Conservation (phyloP, 2,797 vertebrate genomes). For the Podargus strigoides region DNA sequence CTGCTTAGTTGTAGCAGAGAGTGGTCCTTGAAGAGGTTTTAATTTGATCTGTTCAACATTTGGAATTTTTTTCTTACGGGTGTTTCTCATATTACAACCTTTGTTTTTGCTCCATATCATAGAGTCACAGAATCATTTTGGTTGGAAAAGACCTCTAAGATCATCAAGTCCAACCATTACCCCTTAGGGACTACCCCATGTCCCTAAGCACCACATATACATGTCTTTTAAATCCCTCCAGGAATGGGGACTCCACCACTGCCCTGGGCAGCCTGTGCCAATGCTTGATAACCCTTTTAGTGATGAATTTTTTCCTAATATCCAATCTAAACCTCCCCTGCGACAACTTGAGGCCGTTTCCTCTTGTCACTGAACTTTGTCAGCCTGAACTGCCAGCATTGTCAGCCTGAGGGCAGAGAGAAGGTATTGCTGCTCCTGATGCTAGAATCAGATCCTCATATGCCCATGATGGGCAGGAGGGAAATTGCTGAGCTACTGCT, state of each 20-base stretch:
- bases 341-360: too few species aligned
- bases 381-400: background rate
- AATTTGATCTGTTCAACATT: background rate
- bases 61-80: background rate
- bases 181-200: too few species aligned
- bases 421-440: background rate
- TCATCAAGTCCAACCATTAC: too few species aligned
- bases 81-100: background rate
- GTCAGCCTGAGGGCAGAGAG: background rate
- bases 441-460: fast-evolving
- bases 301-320: too few species aligned
- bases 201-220: too few species aligned
- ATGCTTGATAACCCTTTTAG: too few species aligned
- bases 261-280: too few species aligned
- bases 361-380: background rate
- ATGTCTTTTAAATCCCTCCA: too few species aligned
- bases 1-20: background rate
- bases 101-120: background rate
- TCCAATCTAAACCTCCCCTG: too few species aligned
- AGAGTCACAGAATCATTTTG: too few species aligned
- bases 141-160: too few species aligned
- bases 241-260: too few species aligned
- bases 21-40: background rate
- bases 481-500: background rate
- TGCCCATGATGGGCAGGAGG: background rate